Percentiles rank a stretch among this genome's conserved stretches.
Conservation (phyloP, 2,797 vertebrate species). For the Pangasius mekongensis region DNA sequence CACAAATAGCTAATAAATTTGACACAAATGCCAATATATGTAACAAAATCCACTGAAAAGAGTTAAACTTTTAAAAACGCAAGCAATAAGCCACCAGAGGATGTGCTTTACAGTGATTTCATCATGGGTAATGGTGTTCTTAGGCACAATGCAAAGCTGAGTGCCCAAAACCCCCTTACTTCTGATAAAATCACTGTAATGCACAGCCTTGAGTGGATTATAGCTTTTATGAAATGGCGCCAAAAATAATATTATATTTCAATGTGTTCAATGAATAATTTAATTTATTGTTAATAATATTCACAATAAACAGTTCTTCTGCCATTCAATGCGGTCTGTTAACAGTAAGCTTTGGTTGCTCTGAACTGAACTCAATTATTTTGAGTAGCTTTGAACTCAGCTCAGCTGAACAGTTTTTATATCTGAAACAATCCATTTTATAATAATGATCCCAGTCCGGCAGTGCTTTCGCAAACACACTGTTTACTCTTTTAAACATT, state of each 20-base stretch:
- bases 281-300: background rate
- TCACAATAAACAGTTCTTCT: background rate
- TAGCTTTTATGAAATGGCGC: background rate
- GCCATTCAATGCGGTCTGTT: background rate
- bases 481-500: background rate
- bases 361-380: background rate
- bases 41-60: background rate
- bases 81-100: background rate
- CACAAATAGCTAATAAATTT: background rate
- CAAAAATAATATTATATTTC: background rate
- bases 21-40: background rate
- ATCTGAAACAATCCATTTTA: background rate
- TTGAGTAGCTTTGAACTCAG: background rate
- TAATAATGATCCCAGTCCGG: background rate
- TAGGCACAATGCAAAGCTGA: background rate
- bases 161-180: background rate
- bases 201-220: background rate
- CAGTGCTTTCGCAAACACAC: background rate
- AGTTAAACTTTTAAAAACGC: background rate
- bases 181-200: background rate
- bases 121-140: background rate
- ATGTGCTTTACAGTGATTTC: background rate
- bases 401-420: background rate
- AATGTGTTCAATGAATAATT: background rate
- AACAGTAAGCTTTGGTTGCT: background rate